A percentile compares a stretch with the other conserved stretches of the same genome.
Evolutionary conservation across 2,888 invertebrate species (phyloP).

Genomic region (Idaea dimidiata): DNA sequence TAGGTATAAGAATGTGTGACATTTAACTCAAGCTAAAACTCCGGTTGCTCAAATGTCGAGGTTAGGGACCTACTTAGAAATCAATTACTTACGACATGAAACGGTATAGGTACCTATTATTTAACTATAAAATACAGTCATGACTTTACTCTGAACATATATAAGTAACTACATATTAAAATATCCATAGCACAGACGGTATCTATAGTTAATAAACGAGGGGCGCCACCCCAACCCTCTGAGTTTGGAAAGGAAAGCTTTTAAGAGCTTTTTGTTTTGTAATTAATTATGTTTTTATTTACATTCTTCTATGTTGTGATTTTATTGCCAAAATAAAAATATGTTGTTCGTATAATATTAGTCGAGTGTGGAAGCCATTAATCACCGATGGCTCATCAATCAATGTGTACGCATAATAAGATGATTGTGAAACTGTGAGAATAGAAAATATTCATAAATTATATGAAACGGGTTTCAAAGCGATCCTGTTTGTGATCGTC

Average conservation of each 20-base stretch:
- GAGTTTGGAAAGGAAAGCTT: constrained; percentile 75
- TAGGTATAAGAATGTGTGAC: constrained; percentile 19
- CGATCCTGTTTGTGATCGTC: background rate
- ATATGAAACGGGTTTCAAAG: background rate
- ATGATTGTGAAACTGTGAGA: constrained; percentile 1
- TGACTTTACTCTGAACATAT: constrained; percentile 30
- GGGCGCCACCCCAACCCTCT: constrained; percentile 73
- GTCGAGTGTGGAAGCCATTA: background rate
- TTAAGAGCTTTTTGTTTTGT: constrained; percentile 79
- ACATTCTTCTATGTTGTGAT: constrained; percentile 51
- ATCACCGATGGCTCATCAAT: background rate
- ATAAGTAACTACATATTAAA: constrained; percentile 48
- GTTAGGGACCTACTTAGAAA: constrained; percentile 25
- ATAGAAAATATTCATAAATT: background rate
- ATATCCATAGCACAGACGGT: constrained; percentile 59
- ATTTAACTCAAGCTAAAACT: constrained; percentile 21
- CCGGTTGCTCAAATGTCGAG: constrained; percentile 27
- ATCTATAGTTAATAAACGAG: constrained; percentile 62
- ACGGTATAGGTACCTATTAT: constrained; percentile 20
- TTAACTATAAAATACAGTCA: constrained; percentile 22
- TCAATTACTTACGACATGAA: constrained; percentile 20
- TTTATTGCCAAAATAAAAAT: constrained; percentile 21
- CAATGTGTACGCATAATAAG: background rate
- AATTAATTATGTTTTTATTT: constrained; percentile 73
- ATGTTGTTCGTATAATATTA: background rate